Evolutionary conservation across 1,140 invertebrate species (phyloP).

Genomic region (Whitmania pigra): DNA sequence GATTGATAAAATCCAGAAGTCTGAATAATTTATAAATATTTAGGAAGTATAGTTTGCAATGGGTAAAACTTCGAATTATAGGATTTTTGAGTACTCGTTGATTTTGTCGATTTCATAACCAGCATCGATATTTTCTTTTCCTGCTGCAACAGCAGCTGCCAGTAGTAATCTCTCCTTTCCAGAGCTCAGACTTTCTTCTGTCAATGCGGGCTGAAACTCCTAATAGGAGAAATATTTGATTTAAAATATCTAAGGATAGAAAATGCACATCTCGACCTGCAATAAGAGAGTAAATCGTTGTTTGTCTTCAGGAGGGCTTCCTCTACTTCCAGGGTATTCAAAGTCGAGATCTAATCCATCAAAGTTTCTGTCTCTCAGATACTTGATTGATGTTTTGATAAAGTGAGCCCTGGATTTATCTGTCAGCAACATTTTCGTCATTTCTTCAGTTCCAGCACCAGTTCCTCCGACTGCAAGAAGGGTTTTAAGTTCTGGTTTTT

Average conservation of each 20-base stretch:
- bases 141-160: conserved; percentile 53
- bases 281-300: conserved; percentile 36
- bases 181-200: conserved; percentile 66
- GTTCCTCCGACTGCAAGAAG: conserved; percentile 82
- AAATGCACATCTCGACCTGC: conserved; percentile 26
- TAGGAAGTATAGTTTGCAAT: not conserved
- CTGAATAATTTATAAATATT: conserved; percentile 35
- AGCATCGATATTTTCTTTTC: conserved; percentile 19
- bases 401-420: conserved; percentile 54
- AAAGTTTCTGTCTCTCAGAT: conserved; percentile 76
- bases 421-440: conserved; percentile 46
- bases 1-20: conserved; percentile 75
- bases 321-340: conserved; percentile 66
- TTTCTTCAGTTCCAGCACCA: conserved; percentile 80
- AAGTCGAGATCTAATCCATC: conserved; percentile 92
- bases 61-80: not conserved
- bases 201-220: conserved; percentile 49
- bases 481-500: conserved; percentile 78
- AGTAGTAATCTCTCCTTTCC: conserved; percentile 64
- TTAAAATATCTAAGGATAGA: not conserved
- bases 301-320: conserved; percentile 55
- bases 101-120: conserved; percentile 18
- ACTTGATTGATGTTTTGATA: conserved; percentile 82
- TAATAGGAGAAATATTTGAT: conserved; percentile 13
- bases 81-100: not conserved